Percentiles rank a stretch among this genome's conserved stretches.
phyloP scores from a whole-genome alignment of 2,113 vertebrate genomes.

The Aptenodytes forsteri region DNA sequence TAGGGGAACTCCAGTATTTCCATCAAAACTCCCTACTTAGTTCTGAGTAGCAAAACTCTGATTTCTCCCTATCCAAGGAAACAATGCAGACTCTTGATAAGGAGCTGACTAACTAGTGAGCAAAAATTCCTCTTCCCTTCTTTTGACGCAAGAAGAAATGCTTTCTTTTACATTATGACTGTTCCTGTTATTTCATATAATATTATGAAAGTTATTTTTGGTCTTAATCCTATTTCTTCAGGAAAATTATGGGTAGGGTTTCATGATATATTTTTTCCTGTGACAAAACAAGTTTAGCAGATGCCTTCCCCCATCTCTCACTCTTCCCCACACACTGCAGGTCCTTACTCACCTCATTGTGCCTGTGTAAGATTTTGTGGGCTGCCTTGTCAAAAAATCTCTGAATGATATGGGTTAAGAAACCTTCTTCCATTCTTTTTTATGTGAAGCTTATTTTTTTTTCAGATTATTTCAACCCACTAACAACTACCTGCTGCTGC shows the following conservation, averaged over 20 bases:
- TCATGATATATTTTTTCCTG: background rate
- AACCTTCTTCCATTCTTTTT: background rate
- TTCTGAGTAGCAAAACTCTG: background rate
- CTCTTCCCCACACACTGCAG: background rate
- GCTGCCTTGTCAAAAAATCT: background rate
- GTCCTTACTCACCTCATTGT: background rate
- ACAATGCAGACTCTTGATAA: slow-evolving; percentile 2
- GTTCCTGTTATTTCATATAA: background rate
- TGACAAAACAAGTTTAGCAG: background rate
- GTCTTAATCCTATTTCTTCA: background rate
- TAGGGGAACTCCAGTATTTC: background rate
- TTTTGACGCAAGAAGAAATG: background rate
- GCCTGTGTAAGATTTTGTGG: background rate
- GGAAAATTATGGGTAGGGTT: background rate
- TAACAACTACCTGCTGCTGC: background rate
- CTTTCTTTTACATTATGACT: background rate
- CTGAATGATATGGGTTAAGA: background rate
- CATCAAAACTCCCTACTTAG: background rate
- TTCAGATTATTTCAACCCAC: background rate
- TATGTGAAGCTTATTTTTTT: background rate
- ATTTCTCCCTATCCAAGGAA: background rate
- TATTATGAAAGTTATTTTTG: background rate
- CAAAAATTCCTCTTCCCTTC: background rate
- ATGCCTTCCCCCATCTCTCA: background rate
- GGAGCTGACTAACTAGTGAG: background rate